Percentiles rank a stretch among this genome's conserved stretches.
phyloP scores from a whole-genome alignment of 2,797 vertebrate genomes.

The Pristis pectinata region DNA sequence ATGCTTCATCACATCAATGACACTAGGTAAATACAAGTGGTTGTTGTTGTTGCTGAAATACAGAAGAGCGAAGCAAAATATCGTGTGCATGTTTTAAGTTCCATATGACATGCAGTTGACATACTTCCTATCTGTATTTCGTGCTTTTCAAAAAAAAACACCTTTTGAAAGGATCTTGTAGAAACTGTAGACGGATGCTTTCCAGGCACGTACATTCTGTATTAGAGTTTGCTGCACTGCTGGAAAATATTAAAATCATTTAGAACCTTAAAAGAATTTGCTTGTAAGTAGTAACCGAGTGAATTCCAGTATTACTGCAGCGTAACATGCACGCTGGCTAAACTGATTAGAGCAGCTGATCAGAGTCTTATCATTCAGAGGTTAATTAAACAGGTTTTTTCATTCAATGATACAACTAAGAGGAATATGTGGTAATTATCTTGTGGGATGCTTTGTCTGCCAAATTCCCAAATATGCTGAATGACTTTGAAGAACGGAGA shows the following conservation, averaged over 20 bases:
- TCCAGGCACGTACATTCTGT: neutral
- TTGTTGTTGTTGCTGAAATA: neutral
- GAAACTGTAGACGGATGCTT: neutral
- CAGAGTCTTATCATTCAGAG: neutral
- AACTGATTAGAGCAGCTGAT: neutral
- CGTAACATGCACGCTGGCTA: neutral
- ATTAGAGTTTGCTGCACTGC: neutral
- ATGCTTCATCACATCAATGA: too few species aligned
- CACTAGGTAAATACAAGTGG: too few species aligned
- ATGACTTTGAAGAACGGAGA: slow-evolving; percentile 71
- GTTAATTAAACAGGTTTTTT: neutral
- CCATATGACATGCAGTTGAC: neutral
- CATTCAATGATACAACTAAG: neutral
- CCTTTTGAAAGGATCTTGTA: neutral
- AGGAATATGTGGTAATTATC: neutral
- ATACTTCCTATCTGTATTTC: neutral
- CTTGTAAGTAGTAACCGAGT: neutral
- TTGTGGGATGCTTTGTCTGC: slow-evolving; percentile 60
- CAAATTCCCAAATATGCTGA: slow-evolving; percentile 59
- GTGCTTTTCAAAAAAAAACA: neutral
- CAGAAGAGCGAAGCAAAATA: neutral
- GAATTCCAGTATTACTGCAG: neutral
- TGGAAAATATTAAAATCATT: neutral
- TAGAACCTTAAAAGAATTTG: neutral
- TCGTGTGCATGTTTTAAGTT: neutral